Percentiles rank a stretch among this genome's conserved stretches.
Conservation (phyloP, 2,888 invertebrate species). For the Eupsilia transversa region DNA sequence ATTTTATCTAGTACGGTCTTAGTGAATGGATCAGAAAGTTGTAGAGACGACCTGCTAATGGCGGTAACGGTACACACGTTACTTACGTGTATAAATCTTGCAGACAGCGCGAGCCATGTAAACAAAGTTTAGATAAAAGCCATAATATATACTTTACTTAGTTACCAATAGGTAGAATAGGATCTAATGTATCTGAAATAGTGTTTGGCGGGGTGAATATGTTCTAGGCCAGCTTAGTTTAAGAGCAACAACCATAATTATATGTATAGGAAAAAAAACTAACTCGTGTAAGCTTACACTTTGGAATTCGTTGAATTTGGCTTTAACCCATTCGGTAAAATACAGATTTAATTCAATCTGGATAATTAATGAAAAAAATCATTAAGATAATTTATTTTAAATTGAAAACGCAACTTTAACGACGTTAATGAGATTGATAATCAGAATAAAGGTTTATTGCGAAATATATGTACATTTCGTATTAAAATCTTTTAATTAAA, state of each 20-base stretch:
- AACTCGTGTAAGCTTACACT: not conserved
- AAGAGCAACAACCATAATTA: not conserved
- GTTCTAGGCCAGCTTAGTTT: slow-evolving; percentile 8
- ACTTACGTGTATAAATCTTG: slow-evolving; percentile 13
- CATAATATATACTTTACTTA: not conserved
- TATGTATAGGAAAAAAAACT: not conserved
- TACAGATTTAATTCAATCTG: not conserved
- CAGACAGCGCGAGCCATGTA: not conserved
- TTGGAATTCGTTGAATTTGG: not conserved
- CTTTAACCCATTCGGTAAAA: not conserved
- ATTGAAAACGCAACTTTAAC: not conserved
- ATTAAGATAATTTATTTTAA: not conserved
- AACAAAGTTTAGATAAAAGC: slow-evolving; percentile 10
- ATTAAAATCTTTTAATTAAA: slow-evolving; percentile 59
- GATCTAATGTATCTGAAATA: slow-evolving; percentile 30
- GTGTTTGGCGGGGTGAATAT: slow-evolving; percentile 14
- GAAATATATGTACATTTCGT: slow-evolving; percentile 26
- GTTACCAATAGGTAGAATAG: slow-evolving; percentile 6
- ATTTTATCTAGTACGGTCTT: slow-evolving; percentile 26
- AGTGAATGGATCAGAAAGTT: slow-evolving; percentile 12
- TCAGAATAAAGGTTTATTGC: slow-evolving; percentile 20
- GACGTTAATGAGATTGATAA: slow-evolving; percentile 18
- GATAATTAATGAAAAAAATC: not conserved
- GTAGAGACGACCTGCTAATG: slow-evolving; percentile 7
- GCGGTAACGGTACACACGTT: not conserved